phyloP scores from a whole-genome alignment of 2,888 invertebrate species.

The Halictus ligatus region DNA sequence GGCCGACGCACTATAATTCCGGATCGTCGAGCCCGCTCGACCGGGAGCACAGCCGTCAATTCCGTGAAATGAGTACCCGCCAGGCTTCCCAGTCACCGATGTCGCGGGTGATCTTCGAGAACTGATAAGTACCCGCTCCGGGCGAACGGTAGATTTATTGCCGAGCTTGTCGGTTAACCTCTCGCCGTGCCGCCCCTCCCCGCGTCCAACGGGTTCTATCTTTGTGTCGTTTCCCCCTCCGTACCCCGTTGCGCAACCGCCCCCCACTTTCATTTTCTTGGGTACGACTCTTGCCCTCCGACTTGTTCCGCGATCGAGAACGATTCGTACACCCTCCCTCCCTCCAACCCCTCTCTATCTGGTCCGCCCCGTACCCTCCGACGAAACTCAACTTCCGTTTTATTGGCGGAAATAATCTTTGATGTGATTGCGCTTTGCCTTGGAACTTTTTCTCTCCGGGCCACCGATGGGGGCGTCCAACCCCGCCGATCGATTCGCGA shows the following conservation, averaged over 20 bases:
- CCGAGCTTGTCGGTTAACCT: constrained; percentile 66
- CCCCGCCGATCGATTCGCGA: constrained; percentile 65
- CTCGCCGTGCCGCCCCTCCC: constrained; percentile 46
- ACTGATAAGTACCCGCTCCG: constrained; percentile 82
- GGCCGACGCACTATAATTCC: constrained; percentile 17
- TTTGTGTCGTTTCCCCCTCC: background rate
- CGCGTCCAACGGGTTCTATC: constrained; percentile 18
- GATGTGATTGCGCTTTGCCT: constrained; percentile 80
- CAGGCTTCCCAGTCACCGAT: constrained; percentile 69
- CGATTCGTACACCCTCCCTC: constrained; percentile 54
- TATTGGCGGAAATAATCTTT: constrained; percentile 83
- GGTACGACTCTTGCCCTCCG: constrained; percentile 49
- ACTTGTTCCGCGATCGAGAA: constrained; percentile 67
- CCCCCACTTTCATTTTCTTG: constrained; percentile 55
- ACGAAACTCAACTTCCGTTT: constrained; percentile 78
- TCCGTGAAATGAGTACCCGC: constrained; percentile 72
- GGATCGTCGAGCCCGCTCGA: constrained; percentile 35
- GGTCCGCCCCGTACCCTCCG: constrained; percentile 2
- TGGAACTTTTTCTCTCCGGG: constrained; percentile 67
- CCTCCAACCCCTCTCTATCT: background rate
- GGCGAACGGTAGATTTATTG: constrained; percentile 82
- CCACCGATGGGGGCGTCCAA: constrained; percentile 24
- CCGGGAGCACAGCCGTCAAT: constrained; percentile 63
- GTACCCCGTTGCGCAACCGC: background rate
- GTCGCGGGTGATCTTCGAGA: constrained; percentile 70